A percentile compares a stretch with the other conserved stretches of the same genome.
Conservation (phyloP, 2,888 invertebrate species). For the Sinodicranocentrus sp. region DNA sequence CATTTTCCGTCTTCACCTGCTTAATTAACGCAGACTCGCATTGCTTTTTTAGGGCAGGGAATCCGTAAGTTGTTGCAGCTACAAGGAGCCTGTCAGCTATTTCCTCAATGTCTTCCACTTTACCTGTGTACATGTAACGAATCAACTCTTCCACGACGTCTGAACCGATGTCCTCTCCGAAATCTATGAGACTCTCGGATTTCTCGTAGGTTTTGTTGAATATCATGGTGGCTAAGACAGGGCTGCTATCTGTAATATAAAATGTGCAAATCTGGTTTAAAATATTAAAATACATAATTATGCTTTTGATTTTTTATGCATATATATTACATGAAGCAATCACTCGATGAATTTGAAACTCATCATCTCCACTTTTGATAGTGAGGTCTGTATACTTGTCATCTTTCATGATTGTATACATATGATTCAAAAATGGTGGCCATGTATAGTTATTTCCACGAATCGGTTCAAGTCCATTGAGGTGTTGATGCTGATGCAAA, state of each 20-base stretch:
- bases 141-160: conserved; percentile 73
- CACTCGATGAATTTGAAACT: conserved; percentile 71
- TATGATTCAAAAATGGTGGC: conserved; percentile 65
- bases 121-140: conserved; percentile 72
- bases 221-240: conserved; percentile 70
- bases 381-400: conserved; percentile 70
- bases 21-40: conserved; percentile 68
- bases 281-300: too few relatives aligned
- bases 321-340: conserved; percentile 70
- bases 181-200: conserved; percentile 70
- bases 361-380: conserved; percentile 74
- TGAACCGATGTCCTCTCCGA: conserved; percentile 69
- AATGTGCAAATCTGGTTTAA: background rate
- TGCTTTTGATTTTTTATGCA: too few relatives aligned
- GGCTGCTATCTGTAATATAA: conserved; percentile 66
- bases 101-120: conserved; percentile 72
- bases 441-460: conserved; percentile 41
- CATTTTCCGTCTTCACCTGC: conserved; percentile 70
- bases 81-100: conserved; percentile 70
- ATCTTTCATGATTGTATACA: conserved; percentile 69
- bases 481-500: background rate
- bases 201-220: conserved; percentile 69
- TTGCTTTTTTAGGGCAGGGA: conserved; percentile 66
- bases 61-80: conserved; percentile 64
- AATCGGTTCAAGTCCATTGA: conserved; percentile 1